Percentiles rank a stretch among this genome's conserved stretches.
These are phyloP conservation scores for Telmatochromis sp. DNA, from an alignment of 2,113 vertebrate genomes.

Conservation along the genomic window DNA sequence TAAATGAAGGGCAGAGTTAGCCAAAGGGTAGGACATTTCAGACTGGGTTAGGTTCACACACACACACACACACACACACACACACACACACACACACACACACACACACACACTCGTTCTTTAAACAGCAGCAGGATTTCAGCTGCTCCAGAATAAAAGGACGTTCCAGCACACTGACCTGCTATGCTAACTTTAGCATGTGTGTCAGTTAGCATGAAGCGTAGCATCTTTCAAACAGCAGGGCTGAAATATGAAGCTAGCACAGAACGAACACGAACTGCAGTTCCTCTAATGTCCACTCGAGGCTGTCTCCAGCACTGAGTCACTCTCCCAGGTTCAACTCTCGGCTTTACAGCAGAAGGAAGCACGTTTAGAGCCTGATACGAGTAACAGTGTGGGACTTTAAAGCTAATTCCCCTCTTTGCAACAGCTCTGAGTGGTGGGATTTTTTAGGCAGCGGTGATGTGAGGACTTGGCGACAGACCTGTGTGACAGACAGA, in stretches of 20 bases:
- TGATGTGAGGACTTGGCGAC: neutral
- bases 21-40: neutral
- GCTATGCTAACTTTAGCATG: neutral
- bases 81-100: neutral
- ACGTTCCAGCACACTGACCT: neutral
- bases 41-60: neutral
- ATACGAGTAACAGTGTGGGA: neutral
- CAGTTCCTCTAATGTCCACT: neutral
- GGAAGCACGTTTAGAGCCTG: neutral
- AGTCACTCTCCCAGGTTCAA: neutral
- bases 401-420: neutral
- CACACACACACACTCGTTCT: neutral
- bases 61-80: neutral
- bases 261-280: neutral
- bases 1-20: slow-evolving; percentile 16
- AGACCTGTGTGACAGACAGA: neutral
- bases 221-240: neutral
- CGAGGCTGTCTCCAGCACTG: fast-evolving
- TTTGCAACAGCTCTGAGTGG: neutral
- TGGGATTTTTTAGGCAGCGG: neutral
- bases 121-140: neutral
- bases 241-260: neutral
- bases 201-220: neutral
- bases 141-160: neutral
- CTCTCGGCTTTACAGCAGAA: neutral